These are phyloP conservation scores for Furcifer pardalis DNA, from an alignment of 2,797 vertebrate species.

Conservation along the genomic window DNA sequence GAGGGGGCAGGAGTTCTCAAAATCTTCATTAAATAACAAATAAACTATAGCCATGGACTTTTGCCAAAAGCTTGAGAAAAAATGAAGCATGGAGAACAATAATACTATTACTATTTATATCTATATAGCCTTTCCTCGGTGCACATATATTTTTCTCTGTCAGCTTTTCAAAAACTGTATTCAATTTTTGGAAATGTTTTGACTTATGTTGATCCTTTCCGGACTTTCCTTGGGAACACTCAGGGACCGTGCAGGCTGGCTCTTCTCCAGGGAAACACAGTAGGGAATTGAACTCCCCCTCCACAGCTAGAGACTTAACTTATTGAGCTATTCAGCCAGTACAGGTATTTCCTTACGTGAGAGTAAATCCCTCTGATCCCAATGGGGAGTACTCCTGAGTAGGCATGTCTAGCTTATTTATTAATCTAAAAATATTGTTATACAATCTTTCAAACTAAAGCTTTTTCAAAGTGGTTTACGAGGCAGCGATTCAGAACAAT, in stretches of 20 bases:
- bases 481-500: not conserved
- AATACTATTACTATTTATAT: not conserved
- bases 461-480: not conserved
- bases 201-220: no score
- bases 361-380: not conserved
- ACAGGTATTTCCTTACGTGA: not conserved
- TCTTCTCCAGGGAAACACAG: no score
- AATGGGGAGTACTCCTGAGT: not conserved
- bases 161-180: not conserved
- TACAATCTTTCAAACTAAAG: not conserved
- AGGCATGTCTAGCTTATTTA: not conserved
- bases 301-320: no score
- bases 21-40: not conserved
- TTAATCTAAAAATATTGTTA: not conserved
- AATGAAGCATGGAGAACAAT: not conserved
- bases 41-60: no score
- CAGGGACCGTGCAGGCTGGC: no score
- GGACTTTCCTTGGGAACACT: no score
- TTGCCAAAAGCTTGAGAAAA: not conserved
- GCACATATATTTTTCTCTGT: not conserved
- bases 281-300: no score
- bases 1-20: not conserved
- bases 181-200: no score
- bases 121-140: not conserved
- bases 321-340: no score